phyloP scores from a whole-genome alignment of 1,140 invertebrate genomes.

The Aphelinus certus region DNA sequence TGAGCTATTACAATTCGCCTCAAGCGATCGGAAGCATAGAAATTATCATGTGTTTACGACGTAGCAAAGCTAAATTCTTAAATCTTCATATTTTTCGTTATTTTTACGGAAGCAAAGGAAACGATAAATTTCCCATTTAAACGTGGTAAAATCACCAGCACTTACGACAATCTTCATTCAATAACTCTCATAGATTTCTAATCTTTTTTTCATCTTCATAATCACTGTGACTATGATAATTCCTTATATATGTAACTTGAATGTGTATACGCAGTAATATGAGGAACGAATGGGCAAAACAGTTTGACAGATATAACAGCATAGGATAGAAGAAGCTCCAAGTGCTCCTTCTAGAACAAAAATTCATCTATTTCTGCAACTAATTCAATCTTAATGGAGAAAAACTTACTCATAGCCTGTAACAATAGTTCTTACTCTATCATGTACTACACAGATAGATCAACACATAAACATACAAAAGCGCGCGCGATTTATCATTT shows the following conservation, averaged over 20 bases:
- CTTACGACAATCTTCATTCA: neutral
- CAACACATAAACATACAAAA: constrained; percentile 25
- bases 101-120: neutral
- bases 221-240: constrained; percentile 18
- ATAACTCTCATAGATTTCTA: constrained; percentile 19
- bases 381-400: neutral
- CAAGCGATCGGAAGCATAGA: too few species aligned
- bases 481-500: constrained; percentile 34
- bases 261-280: constrained; percentile 57
- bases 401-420: constrained; percentile 19
- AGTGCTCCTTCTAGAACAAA: neutral
- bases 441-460: constrained; percentile 31
- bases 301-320: constrained; percentile 5
- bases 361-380: neutral
- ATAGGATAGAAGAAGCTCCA: neutral
- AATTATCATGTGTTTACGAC: too few species aligned
- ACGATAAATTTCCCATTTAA: constrained; percentile 8
- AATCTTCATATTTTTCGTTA: neutral
- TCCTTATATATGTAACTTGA: constrained; percentile 30
- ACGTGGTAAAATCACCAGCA: neutral
- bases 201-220: neutral
- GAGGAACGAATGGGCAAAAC: constrained; percentile 3
- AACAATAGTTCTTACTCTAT: constrained; percentile 36
- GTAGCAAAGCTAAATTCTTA: too few species aligned
- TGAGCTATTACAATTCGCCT: too few species aligned